Percentiles rank a stretch among this genome's conserved stretches.
Conservation (phyloP, 2,797 vertebrate genomes). For the Corythornis leucogaster region DNA sequence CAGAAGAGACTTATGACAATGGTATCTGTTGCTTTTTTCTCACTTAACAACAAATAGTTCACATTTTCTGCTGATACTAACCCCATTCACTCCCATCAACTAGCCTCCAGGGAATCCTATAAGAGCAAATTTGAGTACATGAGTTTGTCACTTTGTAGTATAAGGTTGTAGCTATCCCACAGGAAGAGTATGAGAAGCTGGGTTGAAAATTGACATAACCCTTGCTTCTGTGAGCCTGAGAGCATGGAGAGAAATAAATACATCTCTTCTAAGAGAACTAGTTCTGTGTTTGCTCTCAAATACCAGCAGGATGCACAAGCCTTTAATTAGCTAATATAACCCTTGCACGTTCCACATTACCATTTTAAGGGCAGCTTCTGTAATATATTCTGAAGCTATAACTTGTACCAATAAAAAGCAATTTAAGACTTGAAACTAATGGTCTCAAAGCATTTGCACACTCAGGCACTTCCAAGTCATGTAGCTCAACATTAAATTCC, state of each 20-base stretch:
- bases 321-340: not conserved
- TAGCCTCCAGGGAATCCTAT: not conserved
- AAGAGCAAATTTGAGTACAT: not conserved
- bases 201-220: not conserved
- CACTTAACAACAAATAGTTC: constrained; percentile 24
- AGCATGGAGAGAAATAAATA: not conserved
- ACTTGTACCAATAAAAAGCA: not conserved
- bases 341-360: not conserved
- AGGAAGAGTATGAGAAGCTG: not conserved
- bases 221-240: not conserved
- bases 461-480: not conserved
- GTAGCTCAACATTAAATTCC: not conserved
- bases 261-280: not conserved
- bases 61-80: not conserved
- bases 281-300: not conserved
- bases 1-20: not conserved
- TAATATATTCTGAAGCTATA: not conserved
- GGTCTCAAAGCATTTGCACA: not conserved
- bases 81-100: not conserved
- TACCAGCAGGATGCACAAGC: not conserved
- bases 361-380: not conserved
- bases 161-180: not conserved
- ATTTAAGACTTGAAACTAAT: not conserved
- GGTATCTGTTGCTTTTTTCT: not conserved
- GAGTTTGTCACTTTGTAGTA: not conserved